Conservation (phyloP, 2,888 invertebrate species). For the Alitta virens region DNA sequence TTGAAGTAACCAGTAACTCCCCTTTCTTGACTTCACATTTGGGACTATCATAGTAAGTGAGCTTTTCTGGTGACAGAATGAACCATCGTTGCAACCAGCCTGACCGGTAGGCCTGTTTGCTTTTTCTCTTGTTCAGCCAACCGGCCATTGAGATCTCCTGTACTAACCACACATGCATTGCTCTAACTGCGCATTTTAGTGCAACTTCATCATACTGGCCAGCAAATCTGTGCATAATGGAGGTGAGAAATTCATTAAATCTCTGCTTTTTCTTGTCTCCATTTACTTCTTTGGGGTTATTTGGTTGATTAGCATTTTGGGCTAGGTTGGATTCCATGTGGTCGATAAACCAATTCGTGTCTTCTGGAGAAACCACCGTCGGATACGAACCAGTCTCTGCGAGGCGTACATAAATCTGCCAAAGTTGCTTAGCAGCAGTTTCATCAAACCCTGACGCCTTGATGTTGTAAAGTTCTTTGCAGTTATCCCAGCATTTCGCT, state of each 20-base stretch:
- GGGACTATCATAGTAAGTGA: conserved; percentile 19
- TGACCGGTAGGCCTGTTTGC: conserved; percentile 30
- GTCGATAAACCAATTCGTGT: conserved; percentile 22
- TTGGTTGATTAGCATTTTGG: no score
- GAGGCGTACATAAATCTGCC: conserved; percentile 28
- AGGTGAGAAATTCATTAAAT: neutral
- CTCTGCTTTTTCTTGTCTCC: no score
- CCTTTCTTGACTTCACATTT: conserved; percentile 2
- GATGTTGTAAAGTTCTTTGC: conserved; percentile 2
- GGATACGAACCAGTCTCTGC: conserved; percentile 24
- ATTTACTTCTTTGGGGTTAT: no score
- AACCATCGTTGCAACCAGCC: conserved; percentile 28
- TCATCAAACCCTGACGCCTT: conserved; percentile 3
- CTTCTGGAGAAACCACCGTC: conserved; percentile 17
- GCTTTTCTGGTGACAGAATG: conserved; percentile 22
- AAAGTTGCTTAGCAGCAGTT: conserved; percentile 14
- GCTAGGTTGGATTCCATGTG: conserved; percentile 17
- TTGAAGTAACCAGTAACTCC: conserved; percentile 1
- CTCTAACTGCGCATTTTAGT: conserved; percentile 16
- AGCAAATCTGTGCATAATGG: neutral
- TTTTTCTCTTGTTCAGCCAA: conserved; percentile 26
- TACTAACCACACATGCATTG: conserved; percentile 26
- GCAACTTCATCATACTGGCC: neutral
- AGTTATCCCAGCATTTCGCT: neutral
- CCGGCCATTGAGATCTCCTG: conserved; percentile 25